Percentiles rank a stretch among this genome's conserved stretches.
phyloP scores from a whole-genome alignment of 2,888 invertebrate genomes.

The Rugalucina vietnamica region DNA sequence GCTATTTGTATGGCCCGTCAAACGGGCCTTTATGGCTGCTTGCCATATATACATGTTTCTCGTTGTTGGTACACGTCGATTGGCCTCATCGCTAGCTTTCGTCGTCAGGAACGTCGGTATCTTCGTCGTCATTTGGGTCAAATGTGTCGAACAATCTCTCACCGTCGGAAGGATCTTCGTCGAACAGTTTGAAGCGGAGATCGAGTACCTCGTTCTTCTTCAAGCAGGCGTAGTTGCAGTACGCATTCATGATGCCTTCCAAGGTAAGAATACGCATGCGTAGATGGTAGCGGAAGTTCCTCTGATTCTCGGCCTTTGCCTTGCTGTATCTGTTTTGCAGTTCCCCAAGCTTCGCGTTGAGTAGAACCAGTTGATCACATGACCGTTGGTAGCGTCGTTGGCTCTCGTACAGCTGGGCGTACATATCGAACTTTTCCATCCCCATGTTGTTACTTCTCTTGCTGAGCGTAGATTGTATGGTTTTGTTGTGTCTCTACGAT shows the following conservation, averaged over 20 bases:
- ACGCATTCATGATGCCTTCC: slow-evolving; percentile 62
- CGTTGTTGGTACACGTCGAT: neutral
- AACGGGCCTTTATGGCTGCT: neutral
- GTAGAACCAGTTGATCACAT: slow-evolving; percentile 55
- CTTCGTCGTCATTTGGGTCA: slow-evolving; percentile 1
- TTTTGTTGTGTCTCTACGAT: too few species aligned
- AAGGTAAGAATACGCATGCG: slow-evolving; percentile 61
- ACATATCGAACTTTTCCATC: slow-evolving; percentile 63
- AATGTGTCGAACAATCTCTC: neutral
- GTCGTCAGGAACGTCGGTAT: neutral
- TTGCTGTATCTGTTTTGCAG: slow-evolving; percentile 53
- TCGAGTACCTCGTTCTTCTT: slow-evolving; percentile 65
- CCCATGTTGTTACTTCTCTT: too few species aligned
- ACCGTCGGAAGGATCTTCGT: slow-evolving; percentile 21
- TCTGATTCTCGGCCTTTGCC: slow-evolving; percentile 38
- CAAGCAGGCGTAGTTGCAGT: slow-evolving; percentile 59
- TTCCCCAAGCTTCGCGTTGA: slow-evolving; percentile 48
- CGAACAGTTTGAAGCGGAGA: slow-evolving; percentile 50
- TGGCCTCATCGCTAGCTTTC: neutral
- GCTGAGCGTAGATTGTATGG: too few species aligned
- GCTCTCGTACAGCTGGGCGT: slow-evolving; percentile 57
- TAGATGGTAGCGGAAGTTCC: slow-evolving; percentile 59
- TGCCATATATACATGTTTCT: neutral
- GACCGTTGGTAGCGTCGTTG: slow-evolving; percentile 49
- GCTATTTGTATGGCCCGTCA: neutral